These are phyloP conservation scores for Bubo blakistoni DNA, from an alignment of 2,113 vertebrate genomes.

Conservation along the genomic window DNA sequence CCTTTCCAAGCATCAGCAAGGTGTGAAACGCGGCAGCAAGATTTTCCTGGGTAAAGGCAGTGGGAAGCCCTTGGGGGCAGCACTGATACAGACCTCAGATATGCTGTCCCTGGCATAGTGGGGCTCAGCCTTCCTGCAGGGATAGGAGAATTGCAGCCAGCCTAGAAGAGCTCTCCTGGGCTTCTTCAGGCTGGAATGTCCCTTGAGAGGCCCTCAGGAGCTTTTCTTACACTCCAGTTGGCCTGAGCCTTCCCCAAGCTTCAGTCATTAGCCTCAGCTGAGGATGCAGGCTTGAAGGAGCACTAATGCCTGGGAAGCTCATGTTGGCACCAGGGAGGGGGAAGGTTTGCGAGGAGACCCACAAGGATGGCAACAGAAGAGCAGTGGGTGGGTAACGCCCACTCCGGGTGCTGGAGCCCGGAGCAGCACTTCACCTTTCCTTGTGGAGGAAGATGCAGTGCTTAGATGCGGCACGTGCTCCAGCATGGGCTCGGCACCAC, in stretches of 20 bases:
- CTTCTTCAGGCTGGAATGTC: neutral
- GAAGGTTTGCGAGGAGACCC: neutral
- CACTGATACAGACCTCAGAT: neutral
- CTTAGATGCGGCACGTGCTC: neutral
- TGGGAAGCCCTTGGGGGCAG: neutral
- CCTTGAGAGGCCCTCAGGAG: neutral
- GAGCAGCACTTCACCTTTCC: neutral
- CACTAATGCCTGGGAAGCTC: neutral
- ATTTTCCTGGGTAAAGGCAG: neutral
- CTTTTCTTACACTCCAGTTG: neutral
- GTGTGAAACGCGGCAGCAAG: neutral
- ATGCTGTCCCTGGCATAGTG: accelerated
- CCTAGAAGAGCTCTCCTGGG: neutral
- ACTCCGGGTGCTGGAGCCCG: accelerated
- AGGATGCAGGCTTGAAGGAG: neutral
- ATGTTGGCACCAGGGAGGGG: neutral
- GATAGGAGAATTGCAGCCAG: neutral
- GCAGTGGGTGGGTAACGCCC: neutral
- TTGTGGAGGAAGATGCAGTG: neutral
- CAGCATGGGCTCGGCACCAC: accelerated
- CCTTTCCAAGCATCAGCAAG: neutral
- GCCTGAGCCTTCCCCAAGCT: neutral
- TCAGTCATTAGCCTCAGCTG: neutral
- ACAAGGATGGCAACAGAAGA: neutral
- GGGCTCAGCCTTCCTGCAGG: neutral